Conservation (phyloP, 2,797 vertebrate genomes). For the Enteromius trimaculatus region DNA sequence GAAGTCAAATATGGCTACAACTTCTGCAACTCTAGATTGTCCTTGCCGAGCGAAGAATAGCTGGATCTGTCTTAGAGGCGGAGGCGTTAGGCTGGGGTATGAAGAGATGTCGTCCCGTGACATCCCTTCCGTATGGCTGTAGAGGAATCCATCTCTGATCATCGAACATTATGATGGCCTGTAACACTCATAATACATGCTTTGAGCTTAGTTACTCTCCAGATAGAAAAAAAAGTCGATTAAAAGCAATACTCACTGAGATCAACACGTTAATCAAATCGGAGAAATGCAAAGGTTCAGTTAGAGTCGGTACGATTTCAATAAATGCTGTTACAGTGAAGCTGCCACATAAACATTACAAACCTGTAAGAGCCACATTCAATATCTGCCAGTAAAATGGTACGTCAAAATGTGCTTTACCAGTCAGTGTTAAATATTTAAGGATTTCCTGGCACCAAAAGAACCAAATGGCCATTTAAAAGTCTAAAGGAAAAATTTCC, state of each 20-base stretch:
- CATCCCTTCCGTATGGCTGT: slow-evolving; percentile 41
- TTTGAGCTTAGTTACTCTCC: slow-evolving; percentile 28
- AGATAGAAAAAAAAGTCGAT: slow-evolving; percentile 25
- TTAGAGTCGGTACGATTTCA: slow-evolving; percentile 20
- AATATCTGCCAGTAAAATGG: slow-evolving; percentile 39
- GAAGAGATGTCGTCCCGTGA: slow-evolving; percentile 33
- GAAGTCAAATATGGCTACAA: slow-evolving; percentile 45
- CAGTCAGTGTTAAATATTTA: slow-evolving; percentile 22
- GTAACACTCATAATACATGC: slow-evolving; percentile 27
- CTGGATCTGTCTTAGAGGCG: slow-evolving; percentile 26
- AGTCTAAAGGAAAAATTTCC: neutral
- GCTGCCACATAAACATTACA: slow-evolving; percentile 47
- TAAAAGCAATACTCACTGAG: slow-evolving; percentile 43
- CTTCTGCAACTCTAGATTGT: slow-evolving; percentile 46
- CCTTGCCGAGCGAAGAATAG: slow-evolving; percentile 29
- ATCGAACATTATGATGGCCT: slow-evolving; percentile 30
- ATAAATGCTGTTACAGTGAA: slow-evolving; percentile 38
- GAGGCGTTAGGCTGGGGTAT: slow-evolving; percentile 30
- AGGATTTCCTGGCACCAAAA: slow-evolving; percentile 39
- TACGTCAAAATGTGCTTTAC: slow-evolving; percentile 31
- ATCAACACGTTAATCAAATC: slow-evolving; percentile 41
- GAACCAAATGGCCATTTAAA: slow-evolving; percentile 35
- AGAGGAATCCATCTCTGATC: slow-evolving; percentile 32
- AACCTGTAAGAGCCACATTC: slow-evolving; percentile 49
- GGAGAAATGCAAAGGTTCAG: slow-evolving; percentile 35